phyloP scores from a whole-genome alignment of 2,797 vertebrate genomes.

The Micropoecilia bifurca region DNA sequence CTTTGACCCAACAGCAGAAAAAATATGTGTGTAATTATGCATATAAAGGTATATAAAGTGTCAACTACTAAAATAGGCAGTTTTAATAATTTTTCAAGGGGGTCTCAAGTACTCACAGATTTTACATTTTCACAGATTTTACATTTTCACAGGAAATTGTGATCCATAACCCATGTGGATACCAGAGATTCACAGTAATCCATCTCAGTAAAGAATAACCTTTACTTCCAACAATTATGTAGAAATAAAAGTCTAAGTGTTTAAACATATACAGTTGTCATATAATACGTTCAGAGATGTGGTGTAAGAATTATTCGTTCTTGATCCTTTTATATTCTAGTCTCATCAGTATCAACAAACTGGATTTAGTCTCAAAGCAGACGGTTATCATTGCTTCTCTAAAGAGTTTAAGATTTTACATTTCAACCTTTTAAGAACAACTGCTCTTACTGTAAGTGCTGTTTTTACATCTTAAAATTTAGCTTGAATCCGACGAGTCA shows the following conservation, averaged over 20 bases:
- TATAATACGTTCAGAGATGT: neutral
- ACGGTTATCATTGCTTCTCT: neutral
- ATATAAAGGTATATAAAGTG: too few species aligned
- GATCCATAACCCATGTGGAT: neutral
- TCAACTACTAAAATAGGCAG: too few species aligned
- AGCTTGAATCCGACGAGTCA: neutral
- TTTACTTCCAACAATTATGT: neutral
- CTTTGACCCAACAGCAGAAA: too few species aligned
- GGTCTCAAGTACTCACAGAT: too few species aligned
- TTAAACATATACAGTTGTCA: neutral
- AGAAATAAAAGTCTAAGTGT: neutral
- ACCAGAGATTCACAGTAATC: neutral
- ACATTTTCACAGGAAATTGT: neutral
- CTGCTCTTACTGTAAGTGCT: neutral
- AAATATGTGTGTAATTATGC: too few species aligned
- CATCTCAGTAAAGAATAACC: neutral
- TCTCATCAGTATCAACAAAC: neutral
- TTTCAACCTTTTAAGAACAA: neutral
- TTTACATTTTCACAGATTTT: too few species aligned
- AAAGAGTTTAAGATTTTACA: neutral
- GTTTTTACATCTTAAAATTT: neutral
- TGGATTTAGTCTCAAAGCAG: neutral
- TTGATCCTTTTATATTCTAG: neutral
- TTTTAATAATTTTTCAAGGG: too few species aligned
- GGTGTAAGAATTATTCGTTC: neutral